Base-by-base conservation (phyloP, 2,888 invertebrate genomes). In the Ichneumoninae sp. region DNA sequence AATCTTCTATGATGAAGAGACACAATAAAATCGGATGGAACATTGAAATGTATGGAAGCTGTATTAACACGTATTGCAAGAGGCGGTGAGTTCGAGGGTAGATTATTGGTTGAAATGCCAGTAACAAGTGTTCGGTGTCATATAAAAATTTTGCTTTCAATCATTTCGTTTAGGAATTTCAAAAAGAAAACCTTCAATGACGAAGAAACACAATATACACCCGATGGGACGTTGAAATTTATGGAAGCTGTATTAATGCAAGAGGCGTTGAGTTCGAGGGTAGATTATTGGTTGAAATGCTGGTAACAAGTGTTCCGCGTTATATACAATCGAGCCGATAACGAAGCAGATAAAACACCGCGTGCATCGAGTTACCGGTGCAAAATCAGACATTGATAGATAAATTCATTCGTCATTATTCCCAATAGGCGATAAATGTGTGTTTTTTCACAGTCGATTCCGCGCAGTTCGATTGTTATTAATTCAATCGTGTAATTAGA, bases 331-430 rank as follows among this genome's bases (percentile, higher is more conserved):
- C 80, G 66, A 68, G 57, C 80, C 76, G 83, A 87, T 87, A 86
- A 85, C 78, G 83, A 87, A 82, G 72, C 33, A 40, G 86, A 84
- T 87, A 87, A 83, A 30, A 8, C 30, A 30, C 22, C 30, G 60
- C 1, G 30, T 33, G 33, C 1, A 3, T 57, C 22, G 22, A 16
- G 60, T 62, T 62, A 5, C 4, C 19, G 22, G 2, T 70, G 8
- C 10, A 36, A 54, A 33, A 70, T 57, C 22, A 40, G 10, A 22
- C 40, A 33, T 50, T 33, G 57, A 66, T 30, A 72, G 57, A 44
- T 30, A 40, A 80, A 77, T 75, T 74, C 36, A 76, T 70, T 77
- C 36, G 40, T 71, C 54, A 71, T 44, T 66, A 76, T 66, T 77
- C 65, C n/a, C 10, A 5, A 26, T 7, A 13, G 36, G 33, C 3